Evolutionary conservation across 2,113 vertebrate species (phyloP).

Genomic region (Melanerpes aurifrons): DNA sequence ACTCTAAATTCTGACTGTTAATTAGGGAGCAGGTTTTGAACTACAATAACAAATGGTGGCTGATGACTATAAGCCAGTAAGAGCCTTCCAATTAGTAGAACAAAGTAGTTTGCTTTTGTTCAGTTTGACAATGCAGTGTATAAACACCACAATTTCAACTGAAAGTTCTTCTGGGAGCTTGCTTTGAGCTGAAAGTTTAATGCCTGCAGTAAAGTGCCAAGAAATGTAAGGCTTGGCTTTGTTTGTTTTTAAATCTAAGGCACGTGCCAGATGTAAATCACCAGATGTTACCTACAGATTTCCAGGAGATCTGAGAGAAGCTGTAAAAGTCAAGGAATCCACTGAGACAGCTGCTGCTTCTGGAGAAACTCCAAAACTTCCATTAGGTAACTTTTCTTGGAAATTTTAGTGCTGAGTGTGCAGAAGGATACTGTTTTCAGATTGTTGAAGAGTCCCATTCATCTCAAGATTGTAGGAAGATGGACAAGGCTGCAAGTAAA

Average conservation of each 20-base stretch:
- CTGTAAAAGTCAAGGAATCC: slow-evolving; percentile 15
- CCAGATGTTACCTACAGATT: slow-evolving; percentile 27
- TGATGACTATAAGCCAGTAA: background rate
- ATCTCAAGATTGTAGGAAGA: background rate
- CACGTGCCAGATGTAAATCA: slow-evolving; percentile 43
- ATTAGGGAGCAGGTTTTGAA: background rate
- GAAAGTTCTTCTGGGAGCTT: background rate
- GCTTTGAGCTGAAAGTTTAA: background rate
- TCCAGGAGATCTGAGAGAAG: background rate
- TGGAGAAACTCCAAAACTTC: slow-evolving; percentile 12
- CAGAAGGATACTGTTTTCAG: background rate
- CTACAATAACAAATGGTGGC: background rate
- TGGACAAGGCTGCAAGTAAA: background rate
- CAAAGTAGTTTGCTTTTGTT: background rate
- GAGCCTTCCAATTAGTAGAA: background rate
- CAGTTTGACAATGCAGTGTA: background rate
- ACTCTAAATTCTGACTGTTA: background rate
- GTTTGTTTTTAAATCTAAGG: slow-evolving; percentile 17
- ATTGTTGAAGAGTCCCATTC: background rate
- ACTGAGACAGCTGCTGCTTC: background rate
- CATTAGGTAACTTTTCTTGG: slow-evolving; percentile 62
- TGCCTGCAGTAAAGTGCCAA: background rate
- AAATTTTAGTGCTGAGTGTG: background rate
- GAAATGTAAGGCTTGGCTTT: background rate
- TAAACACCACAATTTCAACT: background rate